Conservation (phyloP, 2,888 invertebrate species). For the Pherbina coryleti region DNA sequence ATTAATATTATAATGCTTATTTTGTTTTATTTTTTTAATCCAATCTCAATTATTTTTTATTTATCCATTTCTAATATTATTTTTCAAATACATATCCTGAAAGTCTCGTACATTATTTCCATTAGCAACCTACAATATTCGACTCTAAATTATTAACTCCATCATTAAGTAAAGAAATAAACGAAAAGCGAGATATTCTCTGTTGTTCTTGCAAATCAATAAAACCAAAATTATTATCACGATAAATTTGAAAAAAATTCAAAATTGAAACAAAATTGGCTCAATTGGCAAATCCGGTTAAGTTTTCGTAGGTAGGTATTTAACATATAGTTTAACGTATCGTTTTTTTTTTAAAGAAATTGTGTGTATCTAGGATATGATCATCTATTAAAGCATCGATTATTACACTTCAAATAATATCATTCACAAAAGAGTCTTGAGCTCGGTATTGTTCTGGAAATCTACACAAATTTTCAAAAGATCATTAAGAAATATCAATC, state of each 20-base stretch:
- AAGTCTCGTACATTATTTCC: slow-evolving; percentile 19
- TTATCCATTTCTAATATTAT: slow-evolving; percentile 17
- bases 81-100: slow-evolving; percentile 10
- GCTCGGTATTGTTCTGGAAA: too few species aligned
- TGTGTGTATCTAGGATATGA: too few species aligned
- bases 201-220: slow-evolving; percentile 34
- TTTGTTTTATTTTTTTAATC: slow-evolving; percentile 32
- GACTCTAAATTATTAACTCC: not conserved
- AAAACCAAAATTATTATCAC: not conserved
- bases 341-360: too few species aligned
- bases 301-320: too few species aligned
- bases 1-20: slow-evolving; percentile 9
- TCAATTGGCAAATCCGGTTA: too few species aligned
- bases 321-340: too few species aligned
- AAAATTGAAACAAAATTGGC: not conserved
- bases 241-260: not conserved
- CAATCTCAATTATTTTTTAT: slow-evolving; percentile 2
- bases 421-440: too few species aligned
- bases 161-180: not conserved
- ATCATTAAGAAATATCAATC: too few species aligned
- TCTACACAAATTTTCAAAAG: too few species aligned
- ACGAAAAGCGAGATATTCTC: not conserved
- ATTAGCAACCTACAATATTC: not conserved
- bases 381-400: too few species aligned
- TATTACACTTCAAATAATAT: too few species aligned